Percentiles rank a stretch among this genome's conserved stretches.
phyloP scores from a whole-genome alignment of 2,797 vertebrate species.

The Crotalus adamanteus region DNA sequence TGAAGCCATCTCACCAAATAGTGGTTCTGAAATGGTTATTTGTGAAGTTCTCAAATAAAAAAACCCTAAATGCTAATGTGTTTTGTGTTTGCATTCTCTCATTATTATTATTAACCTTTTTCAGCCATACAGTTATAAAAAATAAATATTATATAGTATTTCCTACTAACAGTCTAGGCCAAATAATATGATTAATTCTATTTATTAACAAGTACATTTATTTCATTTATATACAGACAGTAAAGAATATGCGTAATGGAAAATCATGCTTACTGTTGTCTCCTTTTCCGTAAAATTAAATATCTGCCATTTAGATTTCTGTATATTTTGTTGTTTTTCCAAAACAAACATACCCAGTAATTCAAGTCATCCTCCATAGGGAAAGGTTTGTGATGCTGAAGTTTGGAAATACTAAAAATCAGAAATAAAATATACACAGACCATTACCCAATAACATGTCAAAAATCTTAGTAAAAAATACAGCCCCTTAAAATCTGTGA shows the following conservation, averaged over 20 bases:
- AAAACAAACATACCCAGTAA: conserved; percentile 1
- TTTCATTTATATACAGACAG: conserved; percentile 24
- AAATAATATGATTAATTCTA: conserved; percentile 42
- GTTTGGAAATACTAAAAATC: neutral
- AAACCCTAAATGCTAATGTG: conserved; percentile 59
- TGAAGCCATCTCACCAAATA: conserved; percentile 63
- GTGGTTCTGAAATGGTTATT: conserved; percentile 71
- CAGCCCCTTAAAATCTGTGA: neutral
- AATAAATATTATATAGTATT: conserved; percentile 42
- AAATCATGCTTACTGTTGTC: conserved; percentile 16
- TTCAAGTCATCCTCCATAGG: neutral
- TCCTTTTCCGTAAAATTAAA: neutral
- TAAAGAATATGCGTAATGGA: conserved; percentile 26
- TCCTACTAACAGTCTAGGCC: conserved; percentile 35
- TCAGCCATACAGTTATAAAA: conserved; percentile 49
- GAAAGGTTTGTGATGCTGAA: neutral
- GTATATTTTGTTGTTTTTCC: neutral
- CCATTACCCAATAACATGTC: neutral
- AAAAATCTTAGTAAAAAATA: neutral
- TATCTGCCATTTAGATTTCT: neutral
- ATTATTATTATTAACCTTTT: conserved; percentile 57
- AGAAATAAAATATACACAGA: neutral
- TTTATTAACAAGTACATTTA: conserved; percentile 1
- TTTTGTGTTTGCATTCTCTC: conserved; percentile 58
- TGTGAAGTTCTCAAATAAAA: conserved; percentile 68